Base-by-base conservation (phyloP, 1,140 invertebrate genomes). In the Drosophila azteca region DNA sequence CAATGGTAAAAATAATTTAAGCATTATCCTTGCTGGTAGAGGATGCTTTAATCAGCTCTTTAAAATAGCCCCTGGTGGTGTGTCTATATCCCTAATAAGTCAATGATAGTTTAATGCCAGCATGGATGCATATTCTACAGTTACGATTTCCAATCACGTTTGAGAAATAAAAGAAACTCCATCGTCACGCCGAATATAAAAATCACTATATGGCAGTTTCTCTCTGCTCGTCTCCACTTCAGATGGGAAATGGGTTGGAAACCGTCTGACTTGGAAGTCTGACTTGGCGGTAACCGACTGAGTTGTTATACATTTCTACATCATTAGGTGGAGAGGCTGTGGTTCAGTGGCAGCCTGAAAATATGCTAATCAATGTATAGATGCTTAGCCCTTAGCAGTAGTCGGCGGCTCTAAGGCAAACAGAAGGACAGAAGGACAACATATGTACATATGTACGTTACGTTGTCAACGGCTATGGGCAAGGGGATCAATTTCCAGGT, bases 281-380 rank as follows among this genome's bases (percentile, higher is more conserved):
- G n/a, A n/a, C n/a, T 63, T 66, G 39, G 51, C 15, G 31, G 44
- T 57, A 26, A 46, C 26, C 51, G 46, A 46, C 69, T 39, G 61
- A 65, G 71, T 74, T 75, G 53, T 66, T 75, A 53, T 59, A 57
- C 70, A 59, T 52, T 74, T 74, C 49, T 48, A 35, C 71, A 74
- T 75, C 71, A 75, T 74, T 75, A 74, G 53, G 60, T 53, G 52
- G 49, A 11, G 59, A 54, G 24, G 44, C 41, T 20, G 17, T 20
- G 17, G 0, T 20, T 20, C 17, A n/a, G n/a, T n/a, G n/a, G n/a
- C n/a, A n/a, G n/a, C n/a, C n/a, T n/a, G n/a, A n/a, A n/a, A n/a
- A n/a, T n/a, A n/a, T n/a, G n/a, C n/a, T n/a, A n/a, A n/a, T n/a
- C n/a, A n/a, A n/a, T n/a, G n/a, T n/a, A n/a, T n/a, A n/a, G n/a